Evolutionary conservation across 1,140 invertebrate genomes (phyloP).

Genomic region (Venturia canescens): DNA sequence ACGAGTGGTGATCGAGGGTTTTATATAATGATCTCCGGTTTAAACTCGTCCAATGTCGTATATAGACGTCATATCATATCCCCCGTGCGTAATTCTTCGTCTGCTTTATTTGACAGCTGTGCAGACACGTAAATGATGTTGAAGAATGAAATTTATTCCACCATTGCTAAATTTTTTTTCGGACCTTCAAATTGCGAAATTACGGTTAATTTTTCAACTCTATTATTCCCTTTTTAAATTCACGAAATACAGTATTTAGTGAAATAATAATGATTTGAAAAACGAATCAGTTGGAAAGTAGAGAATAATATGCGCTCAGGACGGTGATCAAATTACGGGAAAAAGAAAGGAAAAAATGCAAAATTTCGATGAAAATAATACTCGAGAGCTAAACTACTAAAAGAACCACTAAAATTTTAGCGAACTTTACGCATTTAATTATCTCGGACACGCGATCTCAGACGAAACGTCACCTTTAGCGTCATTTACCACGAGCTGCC

Average conservation of each 20-base stretch:
- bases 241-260: no score
- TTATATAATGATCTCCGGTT: slow-evolving; percentile 10
- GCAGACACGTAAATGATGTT: background rate
- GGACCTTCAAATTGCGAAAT: no score
- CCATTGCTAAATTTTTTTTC: no score
- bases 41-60: background rate
- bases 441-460: background rate
- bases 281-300: no score
- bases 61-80: slow-evolving; percentile 20
- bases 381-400: background rate
- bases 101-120: background rate
- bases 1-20: slow-evolving; percentile 2
- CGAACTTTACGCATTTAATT: background rate
- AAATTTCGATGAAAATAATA: no score
- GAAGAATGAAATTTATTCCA: no score
- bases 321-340: no score
- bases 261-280: no score
- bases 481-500: background rate
- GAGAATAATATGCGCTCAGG: no score
- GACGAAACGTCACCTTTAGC: slow-evolving; percentile 3
- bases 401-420: background rate
- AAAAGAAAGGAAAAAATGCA: no score
- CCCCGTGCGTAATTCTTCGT: background rate
- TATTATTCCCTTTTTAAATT: no score
- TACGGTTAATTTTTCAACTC: no score